Base-by-base conservation (phyloP, 2,888 invertebrate genomes). In the Thymelicus sylvestris region DNA sequence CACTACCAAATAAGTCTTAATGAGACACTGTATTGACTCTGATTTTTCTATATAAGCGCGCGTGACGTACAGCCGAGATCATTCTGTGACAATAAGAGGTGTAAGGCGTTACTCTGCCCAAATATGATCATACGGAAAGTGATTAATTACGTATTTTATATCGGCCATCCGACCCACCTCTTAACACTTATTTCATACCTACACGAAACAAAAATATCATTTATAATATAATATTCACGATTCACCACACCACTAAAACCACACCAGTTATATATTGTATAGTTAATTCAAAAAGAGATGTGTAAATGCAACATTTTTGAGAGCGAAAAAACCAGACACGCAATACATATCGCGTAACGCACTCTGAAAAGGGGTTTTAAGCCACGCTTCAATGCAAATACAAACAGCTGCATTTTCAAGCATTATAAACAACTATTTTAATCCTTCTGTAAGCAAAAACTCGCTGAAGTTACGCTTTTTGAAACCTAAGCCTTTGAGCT, bases 371-470 rank as follows among this genome's bases (percentile, higher is more conserved):
- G 38, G 44, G 47, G 39, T 39, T 61, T 61, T 50, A 39, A 67
- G 13, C 67, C 60, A 67, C 48, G 50, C 67, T 50, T 60, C 60
- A 61, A 48, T 59, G 59, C 59, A 44, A 66, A 66, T 59, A 66
- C 59, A 66, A 66, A 66, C 66, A 38, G 48, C 15, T 10, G 66
- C 59, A 66, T 66, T 67, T 61, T 61, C 50, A 61, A 67, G 60
- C 66, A 67, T 67, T 67, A 67, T 67, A 60, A 60, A 60, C 66
- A 67, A 67, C 59, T 48, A 67, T 48, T 67, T 67, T 67, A 48
- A 67, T 67, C 60, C 38, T 15, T 60, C n/a, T 60, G 66, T 67
- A 60, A 48, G 66, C 60, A 7, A 67, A 67, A 52, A 39, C 52
- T 31, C 47, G 8, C 48, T 44, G 19, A 6, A 60, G 60, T 60